Conservation (phyloP, 2,888 invertebrate species). For the Andricus curvator region DNA sequence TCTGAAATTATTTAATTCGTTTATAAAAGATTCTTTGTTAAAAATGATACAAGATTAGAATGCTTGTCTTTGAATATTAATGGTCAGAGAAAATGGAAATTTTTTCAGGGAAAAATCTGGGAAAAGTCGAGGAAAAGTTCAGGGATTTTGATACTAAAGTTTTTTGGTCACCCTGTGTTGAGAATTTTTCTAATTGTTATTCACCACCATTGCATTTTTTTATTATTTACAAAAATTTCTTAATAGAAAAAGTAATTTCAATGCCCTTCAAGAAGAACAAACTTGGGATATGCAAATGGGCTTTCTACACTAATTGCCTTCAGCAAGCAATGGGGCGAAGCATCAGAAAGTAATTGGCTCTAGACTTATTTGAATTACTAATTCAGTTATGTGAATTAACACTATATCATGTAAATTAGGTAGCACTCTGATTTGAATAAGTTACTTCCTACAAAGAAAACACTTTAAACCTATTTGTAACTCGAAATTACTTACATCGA, state of each 20-base stretch:
- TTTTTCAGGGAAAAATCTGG: too few relatives aligned
- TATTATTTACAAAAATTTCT: too few relatives aligned
- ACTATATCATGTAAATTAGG: slow-evolving; percentile 9
- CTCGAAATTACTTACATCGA: too few relatives aligned
- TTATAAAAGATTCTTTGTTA: too few relatives aligned
- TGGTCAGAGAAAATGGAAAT: too few relatives aligned
- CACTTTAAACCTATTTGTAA: neutral
- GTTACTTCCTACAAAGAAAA: slow-evolving; percentile 21
- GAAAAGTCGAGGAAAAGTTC: too few relatives aligned
- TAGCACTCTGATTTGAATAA: slow-evolving; percentile 11
- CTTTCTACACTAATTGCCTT: slow-evolving; percentile 3
- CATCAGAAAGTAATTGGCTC: slow-evolving; percentile 15
- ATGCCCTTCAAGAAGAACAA: neutral
- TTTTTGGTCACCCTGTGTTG: too few relatives aligned
- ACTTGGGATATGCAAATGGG: neutral
- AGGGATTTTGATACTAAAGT: too few relatives aligned
- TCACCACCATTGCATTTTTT: neutral
- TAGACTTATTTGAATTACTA: slow-evolving; percentile 38
- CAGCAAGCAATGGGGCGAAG: neutral
- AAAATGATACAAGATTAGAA: too few relatives aligned
- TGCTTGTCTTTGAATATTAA: too few relatives aligned
- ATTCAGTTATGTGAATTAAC: slow-evolving; percentile 20
- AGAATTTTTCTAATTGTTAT: neutral
- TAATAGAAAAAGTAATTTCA: neutral
- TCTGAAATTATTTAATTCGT: too few relatives aligned